Conservation (phyloP, 2,797 vertebrate genomes). For the Fratercula arctica region DNA sequence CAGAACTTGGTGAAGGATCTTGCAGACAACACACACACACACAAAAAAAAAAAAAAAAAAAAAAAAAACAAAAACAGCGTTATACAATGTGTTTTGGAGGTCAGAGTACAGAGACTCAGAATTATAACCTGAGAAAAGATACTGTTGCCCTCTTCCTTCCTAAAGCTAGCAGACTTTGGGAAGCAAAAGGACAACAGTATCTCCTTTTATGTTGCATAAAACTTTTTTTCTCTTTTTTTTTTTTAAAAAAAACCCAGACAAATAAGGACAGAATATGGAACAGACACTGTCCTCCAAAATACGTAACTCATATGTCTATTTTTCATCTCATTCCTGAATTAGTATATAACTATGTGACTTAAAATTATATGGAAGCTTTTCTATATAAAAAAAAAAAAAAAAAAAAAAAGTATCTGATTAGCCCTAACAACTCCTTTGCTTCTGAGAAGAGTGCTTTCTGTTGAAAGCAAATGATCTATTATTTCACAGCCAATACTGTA, state of each 20-base stretch:
- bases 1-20: neutral
- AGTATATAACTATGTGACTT: neutral
- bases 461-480: neutral
- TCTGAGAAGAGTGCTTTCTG: neutral
- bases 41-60: fast-evolving
- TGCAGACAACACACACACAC: neutral
- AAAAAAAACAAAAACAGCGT: neutral
- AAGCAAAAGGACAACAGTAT: neutral
- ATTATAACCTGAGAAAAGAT: neutral
- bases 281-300: neutral
- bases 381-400: neutral
- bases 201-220: neutral
- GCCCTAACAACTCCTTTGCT: neutral
- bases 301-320: neutral
- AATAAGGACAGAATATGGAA: neutral
- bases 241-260: neutral
- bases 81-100: neutral
- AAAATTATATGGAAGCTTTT: neutral
- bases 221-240: neutral
- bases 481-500: neutral
- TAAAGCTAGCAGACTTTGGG: neutral
- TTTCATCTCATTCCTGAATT: neutral
- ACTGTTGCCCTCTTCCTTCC: neutral
- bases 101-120: neutral
- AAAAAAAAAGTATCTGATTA: neutral